Base-by-base conservation (phyloP, 2,113 vertebrate genomes). In the Mustelus asterias region DNA sequence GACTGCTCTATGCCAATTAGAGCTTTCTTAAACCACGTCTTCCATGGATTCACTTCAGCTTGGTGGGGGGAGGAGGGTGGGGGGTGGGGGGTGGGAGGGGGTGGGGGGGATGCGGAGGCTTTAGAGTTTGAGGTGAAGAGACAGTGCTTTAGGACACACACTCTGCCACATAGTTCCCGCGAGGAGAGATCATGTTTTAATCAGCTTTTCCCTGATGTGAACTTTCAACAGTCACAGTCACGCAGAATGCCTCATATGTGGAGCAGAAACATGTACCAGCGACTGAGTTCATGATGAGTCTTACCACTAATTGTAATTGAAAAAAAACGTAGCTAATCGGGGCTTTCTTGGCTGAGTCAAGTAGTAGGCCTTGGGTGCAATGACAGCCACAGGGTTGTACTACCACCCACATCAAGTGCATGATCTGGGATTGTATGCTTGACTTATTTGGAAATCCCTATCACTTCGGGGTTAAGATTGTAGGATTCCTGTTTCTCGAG, bases 371-470 rank as follows among this genome's bases (percentile, higher is more conserved):
- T 83, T 96, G 96, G 97, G 96, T 97, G 95, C 97, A 97, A 97
- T 96, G 97, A 97, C 98, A 98, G 98, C 98, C 97, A 97, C 97
- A 58, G 98, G 97, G 98, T 98, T 98, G 98, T 97, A 98, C 98
- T 96, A 96, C 97, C 97, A 98, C 98, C 97, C 97, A 97, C 98
- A 96, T 96, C 54, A 92, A 60, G 58, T 60, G 88, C 97, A 98
- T 98, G 98, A 99, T 98, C 98, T 98, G 97, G 93, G 96, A 98
- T 97, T 98, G 97, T 98, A 98, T 98, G 97, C 96, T 90, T 97
- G 97, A 98, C 97, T 99, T 98, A 98, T 0, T 95, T 96, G 97
- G 97, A 98, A 99, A 98, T 98, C 98, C 96, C 96, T 63, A n/a
- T 97, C 97, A 97, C 97, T 96, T 97, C 96, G 63, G 88, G 58